These are phyloP conservation scores for Hycleus cichorii DNA, from an alignment of 1,140 invertebrate genomes.

Conservation along the genomic window DNA sequence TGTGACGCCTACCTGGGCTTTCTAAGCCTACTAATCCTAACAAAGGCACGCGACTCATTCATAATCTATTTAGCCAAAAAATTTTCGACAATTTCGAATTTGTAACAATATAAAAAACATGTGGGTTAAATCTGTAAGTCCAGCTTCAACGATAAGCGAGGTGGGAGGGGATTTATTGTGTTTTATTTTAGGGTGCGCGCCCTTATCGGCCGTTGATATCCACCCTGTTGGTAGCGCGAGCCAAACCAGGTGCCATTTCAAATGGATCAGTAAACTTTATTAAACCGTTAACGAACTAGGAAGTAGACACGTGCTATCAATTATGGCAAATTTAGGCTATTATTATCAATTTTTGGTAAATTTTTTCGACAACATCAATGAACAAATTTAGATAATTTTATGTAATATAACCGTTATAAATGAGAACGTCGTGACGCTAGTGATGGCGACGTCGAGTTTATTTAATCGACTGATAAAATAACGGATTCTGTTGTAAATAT, in stretches of 20 bases:
- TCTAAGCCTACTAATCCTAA: slow-evolving; percentile 12
- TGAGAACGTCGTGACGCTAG: no score
- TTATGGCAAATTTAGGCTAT: background rate
- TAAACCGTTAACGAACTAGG: slow-evolving; percentile 21
- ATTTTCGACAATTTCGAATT: no score
- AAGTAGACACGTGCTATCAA: slow-evolving; percentile 18
- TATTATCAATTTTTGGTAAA: background rate
- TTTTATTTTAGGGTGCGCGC: slow-evolving; percentile 15
- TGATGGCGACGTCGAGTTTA: no score
- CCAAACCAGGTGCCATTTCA: slow-evolving; percentile 18
- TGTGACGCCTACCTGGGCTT: slow-evolving; percentile 12
- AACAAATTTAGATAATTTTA: background rate
- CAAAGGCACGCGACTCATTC: slow-evolving; percentile 8
- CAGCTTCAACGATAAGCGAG: no score
- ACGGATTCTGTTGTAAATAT: no score
- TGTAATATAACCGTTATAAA: no score
- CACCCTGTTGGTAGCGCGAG: slow-evolving; percentile 19
- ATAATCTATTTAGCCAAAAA: no score
- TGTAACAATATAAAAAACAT: no score
- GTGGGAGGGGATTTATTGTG: slow-evolving; percentile 3
- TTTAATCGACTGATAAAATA: no score
- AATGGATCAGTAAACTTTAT: slow-evolving; percentile 14
- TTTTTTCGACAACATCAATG: background rate
- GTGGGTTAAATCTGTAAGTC: no score
- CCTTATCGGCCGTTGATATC: slow-evolving; percentile 23